phyloP scores from a whole-genome alignment of 2,888 invertebrate genomes.

The Heliconius cydno region DNA sequence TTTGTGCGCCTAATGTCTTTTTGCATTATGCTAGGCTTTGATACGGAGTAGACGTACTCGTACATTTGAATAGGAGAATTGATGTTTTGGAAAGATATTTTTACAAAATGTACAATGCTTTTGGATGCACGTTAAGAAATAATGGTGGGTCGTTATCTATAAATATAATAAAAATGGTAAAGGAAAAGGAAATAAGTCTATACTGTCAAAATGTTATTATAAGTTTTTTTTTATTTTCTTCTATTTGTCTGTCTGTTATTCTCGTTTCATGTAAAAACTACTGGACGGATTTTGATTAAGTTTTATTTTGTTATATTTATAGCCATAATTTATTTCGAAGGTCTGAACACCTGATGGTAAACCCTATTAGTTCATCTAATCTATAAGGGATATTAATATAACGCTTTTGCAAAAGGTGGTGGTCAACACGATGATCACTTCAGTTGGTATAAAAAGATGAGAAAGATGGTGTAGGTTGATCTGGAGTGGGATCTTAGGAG shows the following conservation, averaged over 20 bases:
- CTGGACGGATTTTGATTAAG: neutral
- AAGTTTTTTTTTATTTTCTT: neutral
- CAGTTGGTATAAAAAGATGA: no score
- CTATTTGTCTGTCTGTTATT: neutral
- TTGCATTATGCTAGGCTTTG: constrained; percentile 40
- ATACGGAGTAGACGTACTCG: neutral
- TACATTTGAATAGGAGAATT: constrained; percentile 30
- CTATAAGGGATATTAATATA: no score
- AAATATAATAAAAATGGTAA: no score
- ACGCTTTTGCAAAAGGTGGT: no score
- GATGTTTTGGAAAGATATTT: constrained; percentile 37
- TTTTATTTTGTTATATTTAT: neutral
- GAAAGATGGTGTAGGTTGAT: no score
- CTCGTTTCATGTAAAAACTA: neutral
- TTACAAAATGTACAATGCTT: constrained; percentile 33
- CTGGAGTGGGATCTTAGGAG: no score
- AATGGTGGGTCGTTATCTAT: neutral
- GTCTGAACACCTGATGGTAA: neutral
- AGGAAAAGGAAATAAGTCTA: neutral
- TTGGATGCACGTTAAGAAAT: constrained; percentile 32
- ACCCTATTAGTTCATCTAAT: neutral
- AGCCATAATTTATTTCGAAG: neutral
- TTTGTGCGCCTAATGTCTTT: constrained; percentile 44
- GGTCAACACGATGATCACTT: no score
- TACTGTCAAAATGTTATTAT: neutral